Evolutionary conservation across 2,888 invertebrate species (phyloP).

Genomic region (Temnothorax ravouxi): DNA sequence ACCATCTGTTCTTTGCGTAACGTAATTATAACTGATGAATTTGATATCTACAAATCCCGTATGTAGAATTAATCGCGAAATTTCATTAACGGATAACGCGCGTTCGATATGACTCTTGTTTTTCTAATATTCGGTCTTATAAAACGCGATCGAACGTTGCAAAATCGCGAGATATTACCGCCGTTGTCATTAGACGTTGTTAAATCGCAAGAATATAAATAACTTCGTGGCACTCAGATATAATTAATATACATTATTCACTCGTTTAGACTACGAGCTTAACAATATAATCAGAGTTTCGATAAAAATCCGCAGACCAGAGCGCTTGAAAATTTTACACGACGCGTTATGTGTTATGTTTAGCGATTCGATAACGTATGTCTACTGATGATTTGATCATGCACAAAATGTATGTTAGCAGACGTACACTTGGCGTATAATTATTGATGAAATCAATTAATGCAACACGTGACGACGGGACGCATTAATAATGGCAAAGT

Average conservation of each 20-base stretch:
- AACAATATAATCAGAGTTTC: not conserved
- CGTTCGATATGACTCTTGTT: not conserved
- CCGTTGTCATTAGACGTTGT: not conserved
- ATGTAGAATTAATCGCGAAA: not conserved
- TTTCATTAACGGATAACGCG: not conserved
- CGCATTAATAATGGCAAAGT: conserved; percentile 30
- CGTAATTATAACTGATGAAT: not conserved
- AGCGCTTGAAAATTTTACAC: not conserved
- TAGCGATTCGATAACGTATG: not conserved
- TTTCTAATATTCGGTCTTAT: not conserved
- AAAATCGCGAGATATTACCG: not conserved
- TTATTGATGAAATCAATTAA: conserved; percentile 23
- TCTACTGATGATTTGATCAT: not conserved
- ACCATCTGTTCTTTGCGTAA: not conserved
- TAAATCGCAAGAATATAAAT: not conserved
- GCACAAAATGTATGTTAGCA: not conserved
- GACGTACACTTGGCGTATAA: not conserved
- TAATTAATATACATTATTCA: not conserved
- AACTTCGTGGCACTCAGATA: not conserved
- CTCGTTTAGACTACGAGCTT: not conserved
- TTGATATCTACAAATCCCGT: not conserved
- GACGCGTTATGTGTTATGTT: too few relatives aligned
- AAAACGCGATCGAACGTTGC: not conserved
- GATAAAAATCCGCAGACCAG: not conserved
- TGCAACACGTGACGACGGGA: not conserved